Conservation (phyloP, 2,113 vertebrate genomes). For the Scatophagus argus region DNA sequence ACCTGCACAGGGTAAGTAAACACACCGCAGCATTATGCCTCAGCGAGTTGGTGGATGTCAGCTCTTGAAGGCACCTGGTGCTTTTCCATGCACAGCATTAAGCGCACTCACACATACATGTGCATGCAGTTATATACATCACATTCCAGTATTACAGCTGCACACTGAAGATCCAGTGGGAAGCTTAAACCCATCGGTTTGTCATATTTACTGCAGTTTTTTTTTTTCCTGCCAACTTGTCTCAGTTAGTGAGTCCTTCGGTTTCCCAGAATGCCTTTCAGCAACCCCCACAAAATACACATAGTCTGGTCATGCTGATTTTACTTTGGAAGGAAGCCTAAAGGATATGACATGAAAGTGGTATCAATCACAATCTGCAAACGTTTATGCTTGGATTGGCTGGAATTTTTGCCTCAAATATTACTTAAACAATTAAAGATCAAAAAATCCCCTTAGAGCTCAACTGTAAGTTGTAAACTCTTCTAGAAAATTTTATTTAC, state of each 20-base stretch:
- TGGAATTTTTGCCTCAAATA: neutral
- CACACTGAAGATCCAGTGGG: slow-evolving; percentile 7
- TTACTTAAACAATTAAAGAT: too few relatives aligned
- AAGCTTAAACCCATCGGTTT: neutral
- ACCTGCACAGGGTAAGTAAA: slow-evolving; percentile 58
- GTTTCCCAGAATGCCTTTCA: slow-evolving; percentile 13
- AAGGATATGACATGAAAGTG: too few relatives aligned
- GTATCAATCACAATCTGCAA: neutral
- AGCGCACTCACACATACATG: neutral
- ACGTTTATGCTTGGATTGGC: neutral
- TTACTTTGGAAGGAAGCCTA: neutral
- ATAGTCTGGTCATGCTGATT: neutral
- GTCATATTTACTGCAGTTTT: neutral
- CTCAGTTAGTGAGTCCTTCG: neutral
- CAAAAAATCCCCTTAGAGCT: too few relatives aligned
- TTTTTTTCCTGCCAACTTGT: neutral
- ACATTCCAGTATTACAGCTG: slow-evolving; percentile 33
- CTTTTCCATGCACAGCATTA: neutral
- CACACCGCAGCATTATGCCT: slow-evolving; percentile 9
- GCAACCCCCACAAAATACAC: neutral
- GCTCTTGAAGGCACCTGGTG: slow-evolving; percentile 35
- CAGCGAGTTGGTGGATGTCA: neutral
- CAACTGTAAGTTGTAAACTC: too few relatives aligned
- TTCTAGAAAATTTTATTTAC: too few relatives aligned
- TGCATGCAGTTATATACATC: neutral